Base-by-base conservation (phyloP, 1,140 invertebrate genomes). In the Chionoecetes opilio region DNA sequence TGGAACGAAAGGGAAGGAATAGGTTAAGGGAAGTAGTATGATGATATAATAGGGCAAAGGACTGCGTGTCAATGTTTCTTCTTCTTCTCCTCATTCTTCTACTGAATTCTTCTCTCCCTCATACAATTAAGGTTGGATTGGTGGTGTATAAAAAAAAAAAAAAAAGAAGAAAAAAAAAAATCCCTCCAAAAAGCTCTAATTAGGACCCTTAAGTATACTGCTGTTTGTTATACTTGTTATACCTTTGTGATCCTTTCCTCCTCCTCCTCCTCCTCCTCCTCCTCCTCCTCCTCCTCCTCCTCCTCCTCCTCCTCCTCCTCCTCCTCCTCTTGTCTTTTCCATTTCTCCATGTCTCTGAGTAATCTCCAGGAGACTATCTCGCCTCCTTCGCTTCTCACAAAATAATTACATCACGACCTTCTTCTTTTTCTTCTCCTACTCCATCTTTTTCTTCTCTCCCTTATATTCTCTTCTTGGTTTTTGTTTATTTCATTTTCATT, bases 221-320 rank as follows among this genome's bases (percentile, higher is more conserved):
- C n/a, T n/a, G n/a, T n/a, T n/a, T n/a, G n/a, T n/a, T n/a, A n/a
- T n/a, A n/a, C n/a, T n/a, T n/a, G n/a, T n/a, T n/a, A 46, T 46
- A 46, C 41, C 5, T 46, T 46, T 46, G 14, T 46, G 5, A 8
- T 14, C 41, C 14, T 46, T 14, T 46, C 53, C 6, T 21, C 53
- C 53, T 21, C 63, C 63, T n/a, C 26, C 63, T 75, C 63, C 63
- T 75, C 63, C 63, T 75, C 63, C 63, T 75, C 63, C 63, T 75
- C 63, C 63, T 75, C 63, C 63, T 75, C 63, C 63, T 75, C 63
- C 63, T 75, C 63, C 63, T 75, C 63, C 63, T 75, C 63, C 63
- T 75, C 63, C 63, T 75, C 63, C 26, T 75, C 63, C 63, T 75
- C 63, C 63, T n/a, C 21, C 11, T 75, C 63, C 21, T n/a, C n/a